Base-by-base conservation (phyloP, 2,797 vertebrate genomes). In the Enteromius unitaeniatus region DNA sequence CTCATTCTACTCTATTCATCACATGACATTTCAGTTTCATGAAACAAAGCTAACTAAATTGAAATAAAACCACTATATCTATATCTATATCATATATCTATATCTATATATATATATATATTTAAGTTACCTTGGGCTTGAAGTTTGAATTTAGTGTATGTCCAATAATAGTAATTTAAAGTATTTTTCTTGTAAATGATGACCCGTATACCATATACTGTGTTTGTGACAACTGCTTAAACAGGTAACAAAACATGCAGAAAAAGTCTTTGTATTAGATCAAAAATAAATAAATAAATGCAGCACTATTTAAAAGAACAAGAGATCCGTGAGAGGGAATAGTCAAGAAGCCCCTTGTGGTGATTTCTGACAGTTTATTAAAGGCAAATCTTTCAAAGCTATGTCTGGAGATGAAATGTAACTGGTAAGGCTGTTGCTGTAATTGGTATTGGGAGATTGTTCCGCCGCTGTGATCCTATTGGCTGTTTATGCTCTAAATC, bases 401-500 rank as follows among this genome's bases (percentile, higher is more conserved):
- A 55, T 55, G 19, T 34, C 26, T 45, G 10, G 37, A 58, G 21
- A 45, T 83, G 14, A 60, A 69, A 69, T 55, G 60, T 45, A 34
- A 77, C 62, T 69, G 82, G 34, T 60, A 23, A 34, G 7, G 19
- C 65, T 19, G 37, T 31, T 55, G 34, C 34, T 28, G 17, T 83
- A 69, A 83, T 78, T 70, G 75, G 23, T 55, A 84, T 42, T 47
- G 62, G 62, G 73, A 77, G 62, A 77, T 8, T 65, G 69, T 76
- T 76, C 60, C 0, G 0, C 83, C 55, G 64, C 45, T 79, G 77
- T 15, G 75, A 78, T 14, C 53, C 78, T 45, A 60, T 86, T 79
- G 86, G 81, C 81, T 86, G 72, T 85, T 78, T 62, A 70, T 37
- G 51, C 53, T 62, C 40, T 69, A 78, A 78, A 78, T 70, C 65